These are phyloP conservation scores for Thalassarche chlororhynchos DNA, from an alignment of 2,113 vertebrate species.

Conservation along the genomic window DNA sequence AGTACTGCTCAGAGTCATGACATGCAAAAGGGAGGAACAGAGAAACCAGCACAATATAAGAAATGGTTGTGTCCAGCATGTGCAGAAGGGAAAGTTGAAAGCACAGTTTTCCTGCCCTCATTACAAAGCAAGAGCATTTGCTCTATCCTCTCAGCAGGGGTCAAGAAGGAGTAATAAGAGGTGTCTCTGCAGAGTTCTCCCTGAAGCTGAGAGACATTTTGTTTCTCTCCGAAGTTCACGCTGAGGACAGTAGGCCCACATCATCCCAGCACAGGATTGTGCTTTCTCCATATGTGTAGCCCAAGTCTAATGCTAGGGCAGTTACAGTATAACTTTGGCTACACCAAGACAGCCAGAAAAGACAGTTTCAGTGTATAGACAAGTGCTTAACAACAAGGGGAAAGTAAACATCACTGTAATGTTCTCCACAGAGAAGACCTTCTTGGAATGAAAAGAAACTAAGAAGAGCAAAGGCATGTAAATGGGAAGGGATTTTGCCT, in stretches of 20 bases:
- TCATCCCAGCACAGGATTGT: not conserved
- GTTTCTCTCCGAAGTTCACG: not conserved
- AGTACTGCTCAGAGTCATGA: not conserved
- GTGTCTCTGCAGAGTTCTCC: not conserved
- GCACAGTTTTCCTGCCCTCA: not conserved
- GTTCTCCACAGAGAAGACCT: not conserved
- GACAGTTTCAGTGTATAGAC: not conserved
- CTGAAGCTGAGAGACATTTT: not conserved
- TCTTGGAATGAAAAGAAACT: not conserved
- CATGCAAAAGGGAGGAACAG: not conserved
- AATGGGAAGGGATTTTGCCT: not conserved
- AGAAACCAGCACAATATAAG: not conserved
- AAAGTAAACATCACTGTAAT: not conserved
- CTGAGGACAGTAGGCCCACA: not conserved
- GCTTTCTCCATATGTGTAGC: not conserved
- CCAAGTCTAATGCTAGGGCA: not conserved
- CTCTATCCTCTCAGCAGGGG: rapidly evolving
- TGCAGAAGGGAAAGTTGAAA: not conserved
- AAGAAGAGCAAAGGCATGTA: not conserved
- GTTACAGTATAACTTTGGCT: not conserved
- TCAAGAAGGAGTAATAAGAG: not conserved
- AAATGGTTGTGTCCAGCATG: not conserved
- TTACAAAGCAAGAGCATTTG: not conserved
- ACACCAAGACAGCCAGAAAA: not conserved
- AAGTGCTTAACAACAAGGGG: not conserved